A percentile compares a stretch with the other conserved stretches of the same genome.
phyloP scores from a whole-genome alignment of 2,113 vertebrate species.

The Ameiurus melas region DNA sequence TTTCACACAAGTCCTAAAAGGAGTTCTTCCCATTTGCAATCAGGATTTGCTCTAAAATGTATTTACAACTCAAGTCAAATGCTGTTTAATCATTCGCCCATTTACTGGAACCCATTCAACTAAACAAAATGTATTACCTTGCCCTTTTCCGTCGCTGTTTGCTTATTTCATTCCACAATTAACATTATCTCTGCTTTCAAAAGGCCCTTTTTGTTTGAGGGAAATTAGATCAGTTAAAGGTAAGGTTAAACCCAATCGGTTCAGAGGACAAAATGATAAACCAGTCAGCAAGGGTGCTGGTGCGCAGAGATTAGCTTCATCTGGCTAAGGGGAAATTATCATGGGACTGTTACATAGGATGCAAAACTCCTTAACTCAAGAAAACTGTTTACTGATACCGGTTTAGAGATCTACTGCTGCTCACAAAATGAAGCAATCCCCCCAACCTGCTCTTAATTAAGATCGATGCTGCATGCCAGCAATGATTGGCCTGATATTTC shows the following conservation, averaged over 20 bases:
- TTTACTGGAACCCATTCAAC: background rate
- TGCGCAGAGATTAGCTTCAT: background rate
- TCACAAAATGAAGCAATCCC: background rate
- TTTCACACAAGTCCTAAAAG: no score
- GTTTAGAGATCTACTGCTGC: background rate
- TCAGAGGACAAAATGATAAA: no score
- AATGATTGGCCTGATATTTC: conserved; percentile 6
- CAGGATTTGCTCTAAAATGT: background rate
- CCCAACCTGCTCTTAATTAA: conserved; percentile 6
- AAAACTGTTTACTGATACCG: background rate
- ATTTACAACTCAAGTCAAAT: background rate
- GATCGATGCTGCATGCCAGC: background rate
- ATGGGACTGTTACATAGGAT: no score
- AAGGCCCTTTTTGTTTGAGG: conserved; percentile 23
- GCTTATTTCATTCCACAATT: conserved; percentile 25
- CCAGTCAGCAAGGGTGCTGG: no score
- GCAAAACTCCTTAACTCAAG: no score
- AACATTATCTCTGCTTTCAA: conserved; percentile 34
- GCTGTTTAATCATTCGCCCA: background rate
- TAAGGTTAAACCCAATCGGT: no score
- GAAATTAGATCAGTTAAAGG: conserved; percentile 14
- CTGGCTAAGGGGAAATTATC: conserved; percentile 6
- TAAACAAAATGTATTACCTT: background rate
- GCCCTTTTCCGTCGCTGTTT: background rate
- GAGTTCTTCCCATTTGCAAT: background rate